These are phyloP conservation scores for Bufo bufo DNA, from an alignment of 2,113 vertebrate species.

Conservation along the genomic window DNA sequence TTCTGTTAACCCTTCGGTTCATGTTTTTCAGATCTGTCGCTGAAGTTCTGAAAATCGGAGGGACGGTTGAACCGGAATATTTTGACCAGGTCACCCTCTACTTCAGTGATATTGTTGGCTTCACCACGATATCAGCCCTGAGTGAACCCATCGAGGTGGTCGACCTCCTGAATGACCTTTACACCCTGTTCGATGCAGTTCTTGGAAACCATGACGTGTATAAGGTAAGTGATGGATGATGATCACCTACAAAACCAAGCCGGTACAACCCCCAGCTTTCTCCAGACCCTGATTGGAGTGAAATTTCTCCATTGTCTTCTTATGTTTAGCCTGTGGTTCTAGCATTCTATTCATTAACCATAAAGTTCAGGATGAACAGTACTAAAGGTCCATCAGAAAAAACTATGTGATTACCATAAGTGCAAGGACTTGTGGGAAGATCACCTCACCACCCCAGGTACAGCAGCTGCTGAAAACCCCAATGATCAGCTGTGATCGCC, in stretches of 20 bases:
- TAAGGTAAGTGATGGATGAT: slow-evolving; percentile 76
- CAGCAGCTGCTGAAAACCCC: too few relatives aligned
- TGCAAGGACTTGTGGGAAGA: too few relatives aligned
- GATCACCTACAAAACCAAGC: background rate
- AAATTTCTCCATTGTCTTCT: too few relatives aligned
- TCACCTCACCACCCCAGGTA: too few relatives aligned
- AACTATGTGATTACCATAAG: too few relatives aligned
- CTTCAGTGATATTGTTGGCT: slow-evolving; percentile 92
- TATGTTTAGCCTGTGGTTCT: too few relatives aligned
- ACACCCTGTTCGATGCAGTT: slow-evolving; percentile 87
- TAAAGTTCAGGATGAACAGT: too few relatives aligned
- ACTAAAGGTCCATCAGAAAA: too few relatives aligned
- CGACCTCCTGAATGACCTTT: slow-evolving; percentile 92
- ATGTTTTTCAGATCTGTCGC: slow-evolving; percentile 82
- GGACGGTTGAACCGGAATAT: slow-evolving; percentile 86
- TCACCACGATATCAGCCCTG: slow-evolving; percentile 92
- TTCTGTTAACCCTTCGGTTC: background rate
- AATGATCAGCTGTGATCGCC: too few relatives aligned
- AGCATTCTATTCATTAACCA: too few relatives aligned
- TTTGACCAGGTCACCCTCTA: slow-evolving; percentile 95
- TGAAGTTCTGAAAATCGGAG: slow-evolving; percentile 89
- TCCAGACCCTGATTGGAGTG: too few relatives aligned
- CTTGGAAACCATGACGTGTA: slow-evolving; percentile 91
- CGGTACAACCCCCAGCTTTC: background rate
- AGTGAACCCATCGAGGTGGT: slow-evolving; percentile 92